These are phyloP conservation scores for Periophthalmodon schlosseri DNA, from an alignment of 2,113 vertebrate species.

Conservation along the genomic window DNA sequence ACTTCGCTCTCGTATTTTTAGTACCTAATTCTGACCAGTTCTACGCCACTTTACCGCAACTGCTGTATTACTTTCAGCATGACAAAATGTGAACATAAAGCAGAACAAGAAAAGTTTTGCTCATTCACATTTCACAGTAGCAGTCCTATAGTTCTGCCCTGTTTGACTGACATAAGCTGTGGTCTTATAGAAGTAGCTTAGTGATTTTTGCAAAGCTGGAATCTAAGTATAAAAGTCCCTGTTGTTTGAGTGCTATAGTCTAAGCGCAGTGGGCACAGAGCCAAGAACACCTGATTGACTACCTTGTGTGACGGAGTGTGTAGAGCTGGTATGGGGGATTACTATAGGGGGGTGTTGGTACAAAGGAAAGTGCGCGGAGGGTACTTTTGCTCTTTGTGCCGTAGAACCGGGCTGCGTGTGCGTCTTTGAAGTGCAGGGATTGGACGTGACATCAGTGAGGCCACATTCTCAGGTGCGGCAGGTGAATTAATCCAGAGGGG, in stretches of 20 bases:
- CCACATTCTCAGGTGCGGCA: slow-evolving; percentile 73
- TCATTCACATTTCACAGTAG: not conserved
- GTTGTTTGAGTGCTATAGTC: slow-evolving; percentile 24
- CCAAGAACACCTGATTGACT: slow-evolving; percentile 57
- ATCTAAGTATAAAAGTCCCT: not conserved
- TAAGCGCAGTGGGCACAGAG: slow-evolving; percentile 52
- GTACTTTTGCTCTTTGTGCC: slow-evolving; percentile 52
- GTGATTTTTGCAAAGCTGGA: not conserved
- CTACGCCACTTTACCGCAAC: not conserved
- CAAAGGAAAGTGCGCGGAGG: slow-evolving; percentile 59
- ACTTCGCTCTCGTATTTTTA: no score
- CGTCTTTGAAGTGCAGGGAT: slow-evolving; percentile 69
- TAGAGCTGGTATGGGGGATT: slow-evolving; percentile 55
- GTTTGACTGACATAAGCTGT: not conserved
- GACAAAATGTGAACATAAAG: not conserved
- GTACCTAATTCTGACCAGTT: not conserved
- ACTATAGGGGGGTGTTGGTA: slow-evolving; percentile 49
- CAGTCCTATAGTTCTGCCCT: not conserved
- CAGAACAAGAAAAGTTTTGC: not conserved
- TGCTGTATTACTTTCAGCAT: not conserved
- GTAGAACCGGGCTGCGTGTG: slow-evolving; percentile 45
- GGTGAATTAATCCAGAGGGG: slow-evolving; percentile 60
- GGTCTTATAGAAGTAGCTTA: not conserved
- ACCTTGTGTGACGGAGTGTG: slow-evolving; percentile 6
- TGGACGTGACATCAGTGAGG: slow-evolving; percentile 69